Conservation (phyloP, 2,797 vertebrate genomes). For the Liparis tanakae region DNA sequence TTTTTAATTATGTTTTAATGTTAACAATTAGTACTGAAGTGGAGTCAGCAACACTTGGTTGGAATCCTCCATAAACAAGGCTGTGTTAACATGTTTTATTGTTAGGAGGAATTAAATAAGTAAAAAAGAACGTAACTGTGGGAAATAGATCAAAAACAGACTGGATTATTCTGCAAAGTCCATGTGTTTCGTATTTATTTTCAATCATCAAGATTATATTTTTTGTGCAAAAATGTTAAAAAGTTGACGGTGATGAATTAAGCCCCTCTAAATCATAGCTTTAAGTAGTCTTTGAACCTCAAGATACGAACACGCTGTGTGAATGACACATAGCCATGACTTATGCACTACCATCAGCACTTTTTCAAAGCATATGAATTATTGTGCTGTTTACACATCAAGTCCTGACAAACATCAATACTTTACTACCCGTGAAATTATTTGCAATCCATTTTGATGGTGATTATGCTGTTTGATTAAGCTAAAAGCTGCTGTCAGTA, state of each 20-base stretch:
- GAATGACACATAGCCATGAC: constrained; percentile 65
- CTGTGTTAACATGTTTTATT: constrained; percentile 48
- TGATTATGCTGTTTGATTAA: constrained; percentile 78
- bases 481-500: constrained; percentile 80
- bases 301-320: constrained; percentile 48
- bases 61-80: constrained; percentile 61
- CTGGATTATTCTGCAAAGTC: background rate
- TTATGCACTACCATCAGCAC: constrained; percentile 67
- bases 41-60: constrained; percentile 83
- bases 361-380: constrained; percentile 71
- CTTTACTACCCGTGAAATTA: constrained; percentile 78
- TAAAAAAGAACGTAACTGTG: background rate
- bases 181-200: background rate
- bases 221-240: background rate
- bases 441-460: constrained; percentile 76
- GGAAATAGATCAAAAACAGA: background rate
- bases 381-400: constrained; percentile 77
- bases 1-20: constrained; percentile 89
- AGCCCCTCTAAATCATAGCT: constrained; percentile 53
- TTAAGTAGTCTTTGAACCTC: constrained; percentile 64
- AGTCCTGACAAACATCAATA: constrained; percentile 77
- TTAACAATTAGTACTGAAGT: constrained; percentile 84
- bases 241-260: constrained; percentile 38
- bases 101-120: constrained; percentile 38
- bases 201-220: constrained; percentile 1